These are phyloP conservation scores for Acrobasis suavella DNA, from an alignment of 2,888 invertebrate genomes.

Conservation along the genomic window DNA sequence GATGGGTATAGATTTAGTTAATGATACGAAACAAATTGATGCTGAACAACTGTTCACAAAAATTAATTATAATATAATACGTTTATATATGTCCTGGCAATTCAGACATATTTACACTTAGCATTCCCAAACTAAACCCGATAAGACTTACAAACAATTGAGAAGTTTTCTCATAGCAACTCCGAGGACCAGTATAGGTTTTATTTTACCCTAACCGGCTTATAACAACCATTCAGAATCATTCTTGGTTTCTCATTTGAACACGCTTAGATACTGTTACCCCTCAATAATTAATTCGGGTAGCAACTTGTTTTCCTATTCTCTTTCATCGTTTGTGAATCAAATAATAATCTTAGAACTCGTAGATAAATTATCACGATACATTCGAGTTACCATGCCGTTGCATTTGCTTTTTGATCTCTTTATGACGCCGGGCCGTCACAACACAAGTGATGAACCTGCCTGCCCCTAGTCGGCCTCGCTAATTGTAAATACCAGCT, in stretches of 20 bases:
- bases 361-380: not conserved
- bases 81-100: too few species aligned
- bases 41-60: too few species aligned
- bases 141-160: not conserved
- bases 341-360: not conserved
- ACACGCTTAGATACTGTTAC: not conserved
- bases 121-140: not conserved
- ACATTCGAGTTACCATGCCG: not conserved
- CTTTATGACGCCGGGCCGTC: slow-evolving; percentile 27
- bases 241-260: not conserved
- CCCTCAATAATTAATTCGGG: not conserved
- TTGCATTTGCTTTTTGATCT: slow-evolving; percentile 15
- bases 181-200: not conserved
- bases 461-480: slow-evolving; percentile 57
- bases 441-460: slow-evolving; percentile 52
- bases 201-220: slow-evolving; percentile 4
- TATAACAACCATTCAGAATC: not conserved
- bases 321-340: not conserved
- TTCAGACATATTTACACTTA: not conserved
- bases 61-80: not conserved
- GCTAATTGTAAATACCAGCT: slow-evolving; percentile 67
- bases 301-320: slow-evolving; percentile 7
- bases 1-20: too few species aligned
- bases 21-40: too few species aligned
- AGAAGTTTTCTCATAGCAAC: slow-evolving; percentile 6